Percentiles rank a stretch among this genome's conserved stretches.
Evolutionary conservation across 2,113 vertebrate genomes (phyloP).

Genomic region (Suncus etruscus): DNA sequence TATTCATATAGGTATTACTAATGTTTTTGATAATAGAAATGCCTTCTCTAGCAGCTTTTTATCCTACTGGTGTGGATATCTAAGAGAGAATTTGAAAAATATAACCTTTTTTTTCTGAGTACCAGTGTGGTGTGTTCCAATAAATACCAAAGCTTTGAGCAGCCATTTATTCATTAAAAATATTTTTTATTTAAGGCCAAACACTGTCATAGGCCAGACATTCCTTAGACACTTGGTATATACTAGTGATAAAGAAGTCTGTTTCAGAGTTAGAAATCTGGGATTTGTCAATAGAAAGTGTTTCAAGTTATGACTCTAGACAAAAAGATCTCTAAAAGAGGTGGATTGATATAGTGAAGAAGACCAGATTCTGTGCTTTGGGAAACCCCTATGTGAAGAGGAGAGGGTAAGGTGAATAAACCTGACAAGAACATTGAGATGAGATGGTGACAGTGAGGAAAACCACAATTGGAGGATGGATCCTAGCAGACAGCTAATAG

Average conservation of each 20-base stretch:
- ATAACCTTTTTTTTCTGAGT: not conserved
- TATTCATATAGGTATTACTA: not conserved
- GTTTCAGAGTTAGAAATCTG: not conserved
- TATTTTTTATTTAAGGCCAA: constrained; percentile 29
- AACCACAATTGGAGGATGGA: not conserved
- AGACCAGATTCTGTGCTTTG: not conserved
- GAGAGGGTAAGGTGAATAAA: not conserved
- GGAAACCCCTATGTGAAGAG: not conserved
- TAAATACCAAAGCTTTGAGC: not conserved
- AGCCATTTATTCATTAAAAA: not conserved
- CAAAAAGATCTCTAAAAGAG: not conserved
- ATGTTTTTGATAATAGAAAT: not conserved
- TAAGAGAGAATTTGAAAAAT: not conserved
- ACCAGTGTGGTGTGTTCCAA: not conserved
- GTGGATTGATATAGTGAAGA: not conserved
- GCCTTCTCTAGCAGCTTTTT: not conserved
- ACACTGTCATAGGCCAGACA: not conserved
- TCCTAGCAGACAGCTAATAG: not conserved
- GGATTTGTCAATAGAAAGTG: not conserved
- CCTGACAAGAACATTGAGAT: not conserved
- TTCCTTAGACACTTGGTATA: not conserved
- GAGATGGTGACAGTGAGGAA: not conserved
- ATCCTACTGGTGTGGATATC: not conserved
- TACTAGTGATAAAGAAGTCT: not conserved
- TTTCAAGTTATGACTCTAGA: not conserved